Evolutionary conservation across 2,113 vertebrate genomes (phyloP).

Genomic region (Corythornis cristatus): DNA sequence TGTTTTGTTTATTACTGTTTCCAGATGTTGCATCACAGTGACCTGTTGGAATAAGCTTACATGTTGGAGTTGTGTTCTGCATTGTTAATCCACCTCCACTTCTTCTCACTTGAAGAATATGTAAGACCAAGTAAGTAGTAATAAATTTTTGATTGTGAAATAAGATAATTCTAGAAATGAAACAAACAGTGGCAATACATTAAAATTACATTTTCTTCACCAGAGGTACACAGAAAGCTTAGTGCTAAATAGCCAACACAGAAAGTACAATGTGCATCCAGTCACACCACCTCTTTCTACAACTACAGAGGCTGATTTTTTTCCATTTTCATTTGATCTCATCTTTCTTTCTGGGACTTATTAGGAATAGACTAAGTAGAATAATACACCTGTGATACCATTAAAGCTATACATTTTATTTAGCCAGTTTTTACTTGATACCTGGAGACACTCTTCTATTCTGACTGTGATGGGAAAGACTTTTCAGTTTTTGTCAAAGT

Average conservation of each 20-base stretch:
- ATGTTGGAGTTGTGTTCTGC: accelerated
- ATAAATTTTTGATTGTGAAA: accelerated
- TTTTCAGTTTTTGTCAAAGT: neutral
- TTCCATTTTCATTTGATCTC: neutral
- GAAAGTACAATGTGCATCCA: neutral
- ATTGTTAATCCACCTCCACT: constrained; percentile 29
- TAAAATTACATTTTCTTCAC: neutral
- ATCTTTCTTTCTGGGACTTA: neutral
- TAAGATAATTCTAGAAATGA: neutral
- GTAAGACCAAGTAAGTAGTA: constrained; percentile 5
- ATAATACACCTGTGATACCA: neutral
- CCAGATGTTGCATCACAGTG: neutral
- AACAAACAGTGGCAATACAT: neutral
- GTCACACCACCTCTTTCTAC: neutral
- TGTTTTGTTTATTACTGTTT: neutral
- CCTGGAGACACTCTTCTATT: neutral
- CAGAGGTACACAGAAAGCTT: neutral
- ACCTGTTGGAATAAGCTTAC: constrained; percentile 12
- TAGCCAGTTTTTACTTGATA: neutral
- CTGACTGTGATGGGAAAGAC: neutral
- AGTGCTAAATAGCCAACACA: neutral
- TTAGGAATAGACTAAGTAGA: neutral
- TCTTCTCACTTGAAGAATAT: accelerated
- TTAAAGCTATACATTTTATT: neutral
- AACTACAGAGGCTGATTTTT: neutral